phyloP scores from a whole-genome alignment of 2,888 invertebrate genomes.

The Eucera pruinosa region DNA sequence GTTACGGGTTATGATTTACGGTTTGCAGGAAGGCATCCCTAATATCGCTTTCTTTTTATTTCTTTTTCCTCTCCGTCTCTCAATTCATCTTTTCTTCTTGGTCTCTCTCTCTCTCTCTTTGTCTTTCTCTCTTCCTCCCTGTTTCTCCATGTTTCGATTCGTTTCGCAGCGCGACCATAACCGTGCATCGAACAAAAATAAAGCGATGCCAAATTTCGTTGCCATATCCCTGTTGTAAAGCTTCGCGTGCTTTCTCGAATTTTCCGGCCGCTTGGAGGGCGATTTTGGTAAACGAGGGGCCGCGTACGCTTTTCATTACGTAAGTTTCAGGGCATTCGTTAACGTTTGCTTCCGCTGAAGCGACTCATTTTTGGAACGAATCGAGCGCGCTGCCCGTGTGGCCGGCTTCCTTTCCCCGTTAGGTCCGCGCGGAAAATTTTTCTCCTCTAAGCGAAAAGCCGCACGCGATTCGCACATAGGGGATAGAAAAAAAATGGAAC shows the following conservation, averaged over 20 bases:
- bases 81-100: too few relatives aligned
- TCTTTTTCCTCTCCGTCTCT: too few relatives aligned
- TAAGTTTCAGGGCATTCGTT: constrained; percentile 14
- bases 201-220: too few relatives aligned
- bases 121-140: not conserved
- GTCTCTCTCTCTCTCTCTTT: not conserved
- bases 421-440: not conserved
- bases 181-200: not conserved
- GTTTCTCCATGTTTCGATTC: not conserved
- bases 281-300: constrained; percentile 21
- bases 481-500: too few relatives aligned
- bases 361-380: not conserved
- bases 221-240: too few relatives aligned
- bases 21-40: too few relatives aligned
- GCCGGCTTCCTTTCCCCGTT: not conserved
- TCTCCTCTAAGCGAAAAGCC: too few relatives aligned
- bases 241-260: not conserved
- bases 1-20: too few relatives aligned
- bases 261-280: not conserved
- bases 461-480: too few relatives aligned
- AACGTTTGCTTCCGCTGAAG: not conserved
- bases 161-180: not conserved
- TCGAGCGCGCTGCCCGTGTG: not conserved
- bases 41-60: too few relatives aligned
- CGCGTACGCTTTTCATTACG: constrained; percentile 9